Base-by-base conservation (phyloP, 2,888 invertebrate genomes). In the Blastobasis lacticolella region DNA sequence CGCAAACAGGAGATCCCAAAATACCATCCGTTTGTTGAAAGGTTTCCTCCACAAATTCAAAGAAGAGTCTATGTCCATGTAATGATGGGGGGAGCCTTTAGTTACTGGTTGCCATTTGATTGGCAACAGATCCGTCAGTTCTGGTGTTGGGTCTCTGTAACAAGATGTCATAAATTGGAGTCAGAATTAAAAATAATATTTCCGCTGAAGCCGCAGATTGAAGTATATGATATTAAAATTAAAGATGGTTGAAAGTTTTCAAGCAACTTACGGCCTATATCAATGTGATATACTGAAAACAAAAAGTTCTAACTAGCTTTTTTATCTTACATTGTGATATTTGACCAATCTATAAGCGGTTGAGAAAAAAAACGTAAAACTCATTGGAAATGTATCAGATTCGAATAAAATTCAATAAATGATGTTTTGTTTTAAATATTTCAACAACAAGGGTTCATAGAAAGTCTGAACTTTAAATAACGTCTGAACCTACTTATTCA, bases 121-220 rank as follows among this genome's bases (percentile, higher is more conserved):
- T 8, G 66, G 64, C 3, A 69, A 47, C 7, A 66, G 47, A 9
- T 61, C 58, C 1, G 58, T 57, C 6, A 36, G 46, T 5, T 53
- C 51, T 5, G 68, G 68, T 5, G 63, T 65, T 10, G 69, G 69
- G 38, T 69, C 54, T 10, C 69, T 49, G 45, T 10, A 51, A 50
- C 10, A 47, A 43, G 40, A 8, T 8, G n/a, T 38, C 5, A 8
- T 38, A n/a, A 23, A 37, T 38, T 4, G 38, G 8, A 23, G 10
- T 45, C 36, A 46, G 10, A 23, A 10, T 38, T 40, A 8, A 8
- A 8, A 41, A 7, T 41, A 8, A 8, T 41, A 41, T 41, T 9
- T 8, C 9, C 9, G 8, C 9, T 41, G 8, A 41, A 8, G 41
- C 1, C 41, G 9, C 4, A 8, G 41, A 9, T 9, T 41, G 1